Conservation (phyloP, 2,797 vertebrate species). For the Eospalax fontanierii region DNA sequence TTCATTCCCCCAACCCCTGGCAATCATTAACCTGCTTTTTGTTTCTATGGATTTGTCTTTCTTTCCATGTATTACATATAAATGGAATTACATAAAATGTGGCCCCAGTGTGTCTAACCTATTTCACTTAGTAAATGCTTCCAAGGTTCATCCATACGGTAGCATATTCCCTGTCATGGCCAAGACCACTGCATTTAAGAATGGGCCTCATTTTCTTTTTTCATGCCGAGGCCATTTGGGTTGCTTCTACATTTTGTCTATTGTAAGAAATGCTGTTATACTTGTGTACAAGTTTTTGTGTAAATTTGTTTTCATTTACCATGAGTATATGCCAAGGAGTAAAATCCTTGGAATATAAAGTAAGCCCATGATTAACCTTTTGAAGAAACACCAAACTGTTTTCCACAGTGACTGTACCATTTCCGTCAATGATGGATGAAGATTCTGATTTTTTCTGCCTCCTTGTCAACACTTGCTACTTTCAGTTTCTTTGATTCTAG, state of each 20-base stretch:
- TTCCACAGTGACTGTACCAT: neutral
- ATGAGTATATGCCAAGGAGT: neutral
- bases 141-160: neutral
- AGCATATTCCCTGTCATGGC: neutral
- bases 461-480: neutral
- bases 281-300: neutral
- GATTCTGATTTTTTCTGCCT: neutral
- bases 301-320: neutral
- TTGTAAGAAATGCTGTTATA: neutral
- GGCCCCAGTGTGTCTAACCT: neutral
- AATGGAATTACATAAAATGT: neutral
- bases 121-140: neutral
- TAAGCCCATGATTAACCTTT: neutral
- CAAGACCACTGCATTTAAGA: neutral
- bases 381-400: neutral
- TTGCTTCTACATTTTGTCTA: neutral
- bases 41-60: neutral
- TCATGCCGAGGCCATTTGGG: neutral
- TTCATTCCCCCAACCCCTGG: neutral
- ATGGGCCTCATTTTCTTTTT: neutral
- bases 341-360: neutral
- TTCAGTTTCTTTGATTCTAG: neutral
- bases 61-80: neutral
- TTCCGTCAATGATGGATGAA: neutral
- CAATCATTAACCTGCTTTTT: neutral